Base-by-base conservation (phyloP, 2,113 vertebrate genomes). In the Aviceda subcristata region DNA sequence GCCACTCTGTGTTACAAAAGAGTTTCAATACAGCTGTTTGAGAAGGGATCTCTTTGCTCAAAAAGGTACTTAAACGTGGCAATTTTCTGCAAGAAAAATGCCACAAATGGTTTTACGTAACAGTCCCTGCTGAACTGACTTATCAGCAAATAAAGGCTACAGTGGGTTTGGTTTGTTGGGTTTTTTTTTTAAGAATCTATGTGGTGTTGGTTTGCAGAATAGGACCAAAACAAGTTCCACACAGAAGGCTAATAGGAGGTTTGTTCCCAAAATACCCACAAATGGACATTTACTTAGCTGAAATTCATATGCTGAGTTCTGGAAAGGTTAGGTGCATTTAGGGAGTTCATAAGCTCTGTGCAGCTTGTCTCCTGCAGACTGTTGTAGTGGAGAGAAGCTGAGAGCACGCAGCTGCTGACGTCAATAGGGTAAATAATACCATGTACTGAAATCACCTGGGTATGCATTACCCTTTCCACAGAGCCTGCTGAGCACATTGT, bases 391-490 rank as follows among this genome's bases (percentile, higher is more conserved):
- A 91, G 90, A 71, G 86, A 68, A 89, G 94, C 92, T 30, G 90
- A 72, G 91, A 94, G 73, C 13, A 12, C 80, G 94, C 94, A 95
- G 95, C 92, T 60, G 88, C 80, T 97, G 98, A 98, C 91, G 84
- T 96, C 97, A 97, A 85, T 51, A 14, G 92, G 76, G 95, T 96
- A 96, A 98, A 96, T 97, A 66, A 95, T 68, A 91, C 62, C 94
- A 21, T 38, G 84, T 69, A 50, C 91, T 59, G 72, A 79, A 80
- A 45, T 75, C 64, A 69, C 97, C 96, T 24, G 60, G 88, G 91
- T 26, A 38, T 51, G 88, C 41, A 12, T 55, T 79, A 38, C 80
- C 86, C 41, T 85, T 71, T 16, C 82, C 69, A 21, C 66, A 7
- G 90, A 46, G 53, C 27, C 97, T 21, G 93, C 83, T 26, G 62